Conservation (phyloP, 2,888 invertebrate species). For the Myathropa florea region DNA sequence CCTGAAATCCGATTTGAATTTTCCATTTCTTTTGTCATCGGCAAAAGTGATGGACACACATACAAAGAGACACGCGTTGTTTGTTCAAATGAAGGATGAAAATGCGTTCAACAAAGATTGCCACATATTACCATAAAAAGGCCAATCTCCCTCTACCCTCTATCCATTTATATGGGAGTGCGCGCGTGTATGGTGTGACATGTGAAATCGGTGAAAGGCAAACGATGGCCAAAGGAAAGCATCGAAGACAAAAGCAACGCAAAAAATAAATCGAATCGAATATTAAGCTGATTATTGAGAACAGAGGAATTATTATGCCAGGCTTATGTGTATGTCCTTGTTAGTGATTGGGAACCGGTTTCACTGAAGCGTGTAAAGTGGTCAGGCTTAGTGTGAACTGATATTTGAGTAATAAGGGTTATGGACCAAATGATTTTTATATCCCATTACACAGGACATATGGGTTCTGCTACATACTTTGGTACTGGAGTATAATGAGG, state of each 20-base stretch:
- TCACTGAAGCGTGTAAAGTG: constrained; percentile 27
- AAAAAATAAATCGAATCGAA: constrained; percentile 37
- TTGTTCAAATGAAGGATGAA: constrained; percentile 48
- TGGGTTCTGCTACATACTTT: background rate
- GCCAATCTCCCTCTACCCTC: background rate
- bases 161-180: background rate
- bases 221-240: background rate
- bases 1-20: constrained; percentile 59
- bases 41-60: background rate
- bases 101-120: constrained; percentile 30
- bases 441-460: background rate
- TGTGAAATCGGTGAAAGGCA: constrained; percentile 12
- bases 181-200: constrained; percentile 10
- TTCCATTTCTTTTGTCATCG: constrained; percentile 8
- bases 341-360: constrained; percentile 21
- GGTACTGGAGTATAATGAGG: background rate
- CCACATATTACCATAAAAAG: constrained; percentile 41
- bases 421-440: background rate
- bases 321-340: constrained; percentile 7
- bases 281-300: constrained; percentile 56
- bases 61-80: background rate
- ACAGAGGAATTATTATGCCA: constrained; percentile 24
- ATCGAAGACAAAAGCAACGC: constrained; percentile 2
- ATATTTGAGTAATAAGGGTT: constrained; percentile 22
- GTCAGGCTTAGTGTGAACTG: constrained; percentile 15